Base-by-base conservation (phyloP, 2,797 vertebrate species). In the Lacerta viridis region DNA sequence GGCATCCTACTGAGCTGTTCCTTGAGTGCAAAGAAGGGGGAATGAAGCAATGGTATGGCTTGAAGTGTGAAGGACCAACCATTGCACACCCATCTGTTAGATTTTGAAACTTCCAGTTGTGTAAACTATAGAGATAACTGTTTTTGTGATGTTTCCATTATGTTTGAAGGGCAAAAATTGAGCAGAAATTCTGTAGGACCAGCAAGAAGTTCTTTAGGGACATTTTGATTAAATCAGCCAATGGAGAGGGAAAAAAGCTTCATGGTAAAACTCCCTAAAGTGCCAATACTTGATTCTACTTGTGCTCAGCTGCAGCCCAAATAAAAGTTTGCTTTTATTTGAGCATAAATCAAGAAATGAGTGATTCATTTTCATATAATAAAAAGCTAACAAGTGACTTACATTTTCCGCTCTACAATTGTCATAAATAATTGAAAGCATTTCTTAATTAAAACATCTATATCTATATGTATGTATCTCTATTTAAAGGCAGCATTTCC, bases 161-260 rank as follows among this genome's bases (percentile, higher is more conserved):
- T 84, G n/a, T 5, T 50, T 93, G 87, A 95, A 95, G 93, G 93
- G 68, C 86, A 91, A 89, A 91, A n/a, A 77, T 74, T 90, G 78
- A 91, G 33, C 3, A 80, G 89, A 90, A 94, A 86, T 94, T 72
- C 36, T 93, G 90, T 87, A 95, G 91, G 92, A 92, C 86, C 86
- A 92, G 91, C 92, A 88, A 59, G 83, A 78, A 85, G 5, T 72
- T 92, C 87, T 88, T 88, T 69, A 84, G 92, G 90, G 92, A 92
- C 87, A 91, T 85, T 92, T 93, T 95, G 90, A 93, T 91, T 94
- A 93, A 95, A 92, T 17, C 46, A 75, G 50, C 0, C 68, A 18
- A 36, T 74, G 15, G 88, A 91, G 85, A 87, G 93, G 39, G 4
- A 84, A 43, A 90, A 83, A 89, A 41, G 80, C 72, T 39, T 93